Conservation (phyloP, 2,888 invertebrate genomes). For the Polyommatus icarus region DNA sequence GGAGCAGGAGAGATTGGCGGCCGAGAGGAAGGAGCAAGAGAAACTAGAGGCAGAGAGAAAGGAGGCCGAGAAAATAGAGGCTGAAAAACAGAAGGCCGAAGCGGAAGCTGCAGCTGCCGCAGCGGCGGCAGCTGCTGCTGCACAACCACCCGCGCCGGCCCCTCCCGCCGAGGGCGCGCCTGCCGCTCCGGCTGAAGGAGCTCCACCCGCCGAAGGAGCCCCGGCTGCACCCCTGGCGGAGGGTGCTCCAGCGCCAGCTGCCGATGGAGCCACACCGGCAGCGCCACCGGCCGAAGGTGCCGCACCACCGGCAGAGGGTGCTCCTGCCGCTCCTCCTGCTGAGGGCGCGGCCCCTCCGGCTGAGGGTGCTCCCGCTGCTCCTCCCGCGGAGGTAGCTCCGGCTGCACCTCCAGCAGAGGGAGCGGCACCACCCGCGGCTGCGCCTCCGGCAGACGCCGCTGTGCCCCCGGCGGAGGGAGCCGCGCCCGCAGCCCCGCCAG, state of each 20-base stretch:
- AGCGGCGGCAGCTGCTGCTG: not conserved
- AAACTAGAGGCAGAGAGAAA: slow-evolving; percentile 43
- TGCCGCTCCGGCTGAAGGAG: slow-evolving; percentile 37
- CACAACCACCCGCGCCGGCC: slow-evolving; percentile 38
- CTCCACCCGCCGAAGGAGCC: slow-evolving; percentile 47
- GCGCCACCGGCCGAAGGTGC: slow-evolving; percentile 46
- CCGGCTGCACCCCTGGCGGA: slow-evolving; percentile 46
- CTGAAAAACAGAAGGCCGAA: slow-evolving; percentile 32
- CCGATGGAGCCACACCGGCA: slow-evolving; percentile 54
- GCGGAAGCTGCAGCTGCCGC: slow-evolving; percentile 37
- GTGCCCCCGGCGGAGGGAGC: slow-evolving; percentile 30
- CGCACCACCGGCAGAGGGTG: slow-evolving; percentile 44
- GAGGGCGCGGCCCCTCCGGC: slow-evolving; percentile 40
- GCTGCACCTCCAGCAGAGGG: slow-evolving; percentile 39
- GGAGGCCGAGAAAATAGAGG: slow-evolving; percentile 34
- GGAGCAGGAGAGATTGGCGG: slow-evolving; percentile 30
- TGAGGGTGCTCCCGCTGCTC: slow-evolving; percentile 43
- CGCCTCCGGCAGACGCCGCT: slow-evolving; percentile 43
- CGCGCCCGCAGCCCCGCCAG: slow-evolving; percentile 21
- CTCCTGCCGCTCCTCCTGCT: slow-evolving; percentile 44
- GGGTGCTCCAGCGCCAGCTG: slow-evolving; percentile 36
- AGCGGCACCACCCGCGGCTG: slow-evolving; percentile 43
- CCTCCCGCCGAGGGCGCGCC: slow-evolving; percentile 37
- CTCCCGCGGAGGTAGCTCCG: slow-evolving; percentile 42
- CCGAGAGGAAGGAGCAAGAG: slow-evolving; percentile 43